Base-by-base conservation (phyloP, 1,140 invertebrate species). In the Drosophila ficusphila region DNA sequence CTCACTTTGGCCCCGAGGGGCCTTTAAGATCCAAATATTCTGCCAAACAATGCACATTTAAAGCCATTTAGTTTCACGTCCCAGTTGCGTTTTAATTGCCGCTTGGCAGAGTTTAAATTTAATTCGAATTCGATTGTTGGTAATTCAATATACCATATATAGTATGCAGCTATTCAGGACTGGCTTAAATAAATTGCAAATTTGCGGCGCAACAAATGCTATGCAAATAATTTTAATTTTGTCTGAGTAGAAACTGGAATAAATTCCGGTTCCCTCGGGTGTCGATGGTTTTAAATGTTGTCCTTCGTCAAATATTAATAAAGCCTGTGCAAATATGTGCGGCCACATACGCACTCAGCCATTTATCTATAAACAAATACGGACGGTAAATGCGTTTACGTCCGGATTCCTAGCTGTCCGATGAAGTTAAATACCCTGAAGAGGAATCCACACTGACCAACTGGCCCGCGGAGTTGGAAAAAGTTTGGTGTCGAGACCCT, bases 221-320 rank as follows among this genome's bases (percentile, higher is more conserved):
- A 46, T 61, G 46, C 60, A 68, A 49, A 64, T 38, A 49, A 27
- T 68, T 52, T 53, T 19, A 44, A 41, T 72, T 34, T 62, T 31
- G 12, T 33, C 18, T 21, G 33, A 48, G 39, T 48, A 14, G 34
- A 41, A 38, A 46, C 36, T 42, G 19, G 8, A 61, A 18, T 51
- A 16, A 61, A 41, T 12, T 25, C 21, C 8, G n/a, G 56, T 29
- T 61, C 47, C 44, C 52, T 21, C 12, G 25, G 36, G 42, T 48
- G 21, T 51, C 31, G 16, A 48, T 74, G 69, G 57, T 74, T 74
- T 74, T 53, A 65, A 74, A 65, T 65, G 46, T 74, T 65, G 65
- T 56, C 70, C 51, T 29, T 51, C 33, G 38, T 74, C 58, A 74
- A 74, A 74, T 74, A 74, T 74, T 74, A 74, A 74, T 62, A 74